Base-by-base conservation (phyloP, 2,888 invertebrate species). In the Myopa testacea region DNA sequence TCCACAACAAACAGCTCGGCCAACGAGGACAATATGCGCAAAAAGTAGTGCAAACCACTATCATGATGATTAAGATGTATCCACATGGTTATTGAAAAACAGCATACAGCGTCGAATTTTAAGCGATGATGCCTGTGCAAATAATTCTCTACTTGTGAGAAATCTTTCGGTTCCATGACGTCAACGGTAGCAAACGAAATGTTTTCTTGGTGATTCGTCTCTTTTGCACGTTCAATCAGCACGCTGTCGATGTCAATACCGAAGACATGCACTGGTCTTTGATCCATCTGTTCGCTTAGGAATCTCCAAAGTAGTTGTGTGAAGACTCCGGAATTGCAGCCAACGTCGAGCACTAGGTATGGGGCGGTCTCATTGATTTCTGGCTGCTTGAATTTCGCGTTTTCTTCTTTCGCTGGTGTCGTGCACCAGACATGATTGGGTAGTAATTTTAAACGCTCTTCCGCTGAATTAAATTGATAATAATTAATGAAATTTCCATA, bases 31-130 rank as follows among this genome's bases (percentile, higher is more conserved):
- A 94, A 86, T 73, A 91, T 91, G 34, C 88, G 85, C 3, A 96
- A 88, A 87, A 95, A 95, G 4, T 87, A 82, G 76, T 90, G 84
- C 58, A 96, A 88, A 0, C 95, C 95, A 6, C 89, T 87, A 90
- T 96, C 96, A 7, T 95, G 95, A 88, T 94, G 91, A 87, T 96
- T 96, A 38, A 96, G 87, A 89, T 96, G 96, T 84, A 96, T 95
- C 96, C 96, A 96, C 95, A 96, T 95, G 26, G 95, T 95, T 50
- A 95, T 92, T 10, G 96, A 96, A 86, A 96, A 95, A 86, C 95
- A 94, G 87, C 95, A 95, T 71, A 92, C 91, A 4, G 92, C 90
- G 89, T 94, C 93, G 90, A 95, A 95, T 79, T 87, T 90, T 0
- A 84, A 71, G 70, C 89, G 90, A 1, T 89, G 84, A 80, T 89